Evolutionary conservation across 2,797 vertebrate species (phyloP).

Genomic region (Poecilia velifera): DNA sequence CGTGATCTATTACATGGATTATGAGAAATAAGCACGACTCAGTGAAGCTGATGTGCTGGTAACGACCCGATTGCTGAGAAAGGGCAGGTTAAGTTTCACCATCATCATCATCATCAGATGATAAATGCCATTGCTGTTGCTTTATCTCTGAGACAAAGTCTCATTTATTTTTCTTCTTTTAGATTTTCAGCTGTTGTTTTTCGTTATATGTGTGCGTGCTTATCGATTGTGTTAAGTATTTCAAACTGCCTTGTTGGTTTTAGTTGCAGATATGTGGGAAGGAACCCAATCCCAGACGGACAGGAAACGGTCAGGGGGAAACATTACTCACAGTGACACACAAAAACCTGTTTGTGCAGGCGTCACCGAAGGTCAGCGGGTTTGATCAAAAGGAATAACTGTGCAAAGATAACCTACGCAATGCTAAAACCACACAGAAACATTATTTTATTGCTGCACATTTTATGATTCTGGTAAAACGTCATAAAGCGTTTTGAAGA

Average conservation of each 20-base stretch:
- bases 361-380: background rate
- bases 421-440: background rate
- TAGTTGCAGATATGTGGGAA: background rate
- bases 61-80: conserved; percentile 35
- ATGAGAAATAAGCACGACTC: conserved; percentile 24
- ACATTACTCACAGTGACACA: background rate
- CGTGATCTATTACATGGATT: conserved; percentile 6
- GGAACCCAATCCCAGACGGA: background rate
- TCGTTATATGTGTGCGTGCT: background rate
- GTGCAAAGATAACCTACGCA: background rate
- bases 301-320: background rate
- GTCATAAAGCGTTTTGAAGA: background rate
- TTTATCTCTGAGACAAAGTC: conserved; percentile 4
- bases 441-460: background rate
- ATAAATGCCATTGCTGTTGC: conserved; percentile 15
- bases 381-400: background rate
- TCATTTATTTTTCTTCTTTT: background rate
- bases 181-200: background rate
- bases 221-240: too few relatives aligned
- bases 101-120: conserved; percentile 49
- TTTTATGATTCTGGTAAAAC: background rate
- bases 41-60: conserved; percentile 31
- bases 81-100: conserved; percentile 41
- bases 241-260: background rate
- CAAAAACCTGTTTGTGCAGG: background rate